These are phyloP conservation scores for Monopterus albus DNA, from an alignment of 2,113 vertebrate species.

Conservation along the genomic window DNA sequence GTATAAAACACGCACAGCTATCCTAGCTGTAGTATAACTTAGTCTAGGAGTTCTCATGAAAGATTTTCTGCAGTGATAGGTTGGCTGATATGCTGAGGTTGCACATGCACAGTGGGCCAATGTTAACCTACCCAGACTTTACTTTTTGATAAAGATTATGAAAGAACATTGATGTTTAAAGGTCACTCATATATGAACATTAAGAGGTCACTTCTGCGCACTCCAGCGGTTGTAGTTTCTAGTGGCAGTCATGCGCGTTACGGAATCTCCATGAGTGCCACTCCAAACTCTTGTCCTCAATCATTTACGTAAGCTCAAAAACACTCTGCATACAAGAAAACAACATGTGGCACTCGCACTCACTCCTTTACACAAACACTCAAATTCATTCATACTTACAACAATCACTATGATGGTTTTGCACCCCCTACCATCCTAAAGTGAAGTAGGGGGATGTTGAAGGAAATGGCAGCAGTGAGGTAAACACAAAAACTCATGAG, in stretches of 20 bases:
- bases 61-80: constrained; percentile 40
- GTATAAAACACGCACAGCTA: constrained; percentile 27
- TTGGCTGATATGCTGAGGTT: constrained; percentile 45
- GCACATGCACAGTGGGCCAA: constrained; percentile 52
- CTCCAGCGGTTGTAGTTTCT: constrained; percentile 41
- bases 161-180: constrained; percentile 50
- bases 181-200: constrained; percentile 33
- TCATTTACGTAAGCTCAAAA: constrained; percentile 37
- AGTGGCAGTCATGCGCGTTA: constrained; percentile 58
- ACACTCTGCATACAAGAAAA: constrained; percentile 41
- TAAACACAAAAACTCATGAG: constrained; percentile 79
- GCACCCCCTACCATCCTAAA: constrained; percentile 1
- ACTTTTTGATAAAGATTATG: constrained; percentile 23
- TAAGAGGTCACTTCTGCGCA: constrained; percentile 68
- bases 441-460: constrained; percentile 49
- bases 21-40: constrained; percentile 21
- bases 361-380: constrained; percentile 6
- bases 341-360: constrained; percentile 15
- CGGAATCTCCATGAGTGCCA: constrained; percentile 59
- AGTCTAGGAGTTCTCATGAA: constrained; percentile 38
- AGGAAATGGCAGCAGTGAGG: constrained; percentile 79
- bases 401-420: constrained; percentile 56
- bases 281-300: constrained; percentile 36
- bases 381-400: constrained; percentile 38
- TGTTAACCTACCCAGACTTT: constrained; percentile 29